Conservation (phyloP, 2,797 vertebrate genomes). For the Cebuella pygmaea region DNA sequence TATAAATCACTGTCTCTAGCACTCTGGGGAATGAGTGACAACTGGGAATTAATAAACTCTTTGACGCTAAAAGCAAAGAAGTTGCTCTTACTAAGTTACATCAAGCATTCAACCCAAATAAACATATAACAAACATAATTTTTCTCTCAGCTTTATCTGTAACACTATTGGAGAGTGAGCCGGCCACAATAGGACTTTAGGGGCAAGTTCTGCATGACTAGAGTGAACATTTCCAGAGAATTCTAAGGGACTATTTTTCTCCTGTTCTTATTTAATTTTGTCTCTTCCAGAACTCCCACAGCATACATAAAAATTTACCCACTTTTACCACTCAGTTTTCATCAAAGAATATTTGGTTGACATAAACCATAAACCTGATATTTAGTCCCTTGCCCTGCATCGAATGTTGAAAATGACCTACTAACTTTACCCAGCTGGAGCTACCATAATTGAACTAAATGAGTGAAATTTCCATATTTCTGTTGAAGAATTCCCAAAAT, state of each 20-base stretch:
- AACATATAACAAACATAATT: not conserved
- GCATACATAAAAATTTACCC: not conserved
- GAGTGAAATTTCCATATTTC: not conserved
- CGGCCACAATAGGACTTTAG: not conserved
- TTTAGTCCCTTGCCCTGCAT: not conserved
- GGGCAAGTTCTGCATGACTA: not conserved
- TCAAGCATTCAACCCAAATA: conserved; percentile 51
- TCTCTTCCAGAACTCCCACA: not conserved
- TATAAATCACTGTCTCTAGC: conserved; percentile 43
- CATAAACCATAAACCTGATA: not conserved
- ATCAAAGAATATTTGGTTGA: not conserved
- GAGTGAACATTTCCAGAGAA: not conserved
- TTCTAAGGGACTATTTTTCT: not conserved
- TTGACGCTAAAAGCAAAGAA: conserved; percentile 56
- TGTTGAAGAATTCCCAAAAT: not conserved
- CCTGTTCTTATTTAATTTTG: not conserved
- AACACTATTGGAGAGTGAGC: not conserved
- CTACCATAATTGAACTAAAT: not conserved
- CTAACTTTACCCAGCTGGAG: not conserved
- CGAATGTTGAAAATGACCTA: not conserved
- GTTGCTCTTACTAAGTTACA: conserved; percentile 31
- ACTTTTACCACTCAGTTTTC: not conserved
- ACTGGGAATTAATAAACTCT: conserved; percentile 62
- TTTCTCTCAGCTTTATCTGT: conserved; percentile 40
- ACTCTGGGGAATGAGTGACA: conserved; percentile 3